Evolutionary conservation across 2,797 vertebrate species (phyloP), one percentile per base, ranked within the genome.

Genomic region (Ara ararauna): DNA sequence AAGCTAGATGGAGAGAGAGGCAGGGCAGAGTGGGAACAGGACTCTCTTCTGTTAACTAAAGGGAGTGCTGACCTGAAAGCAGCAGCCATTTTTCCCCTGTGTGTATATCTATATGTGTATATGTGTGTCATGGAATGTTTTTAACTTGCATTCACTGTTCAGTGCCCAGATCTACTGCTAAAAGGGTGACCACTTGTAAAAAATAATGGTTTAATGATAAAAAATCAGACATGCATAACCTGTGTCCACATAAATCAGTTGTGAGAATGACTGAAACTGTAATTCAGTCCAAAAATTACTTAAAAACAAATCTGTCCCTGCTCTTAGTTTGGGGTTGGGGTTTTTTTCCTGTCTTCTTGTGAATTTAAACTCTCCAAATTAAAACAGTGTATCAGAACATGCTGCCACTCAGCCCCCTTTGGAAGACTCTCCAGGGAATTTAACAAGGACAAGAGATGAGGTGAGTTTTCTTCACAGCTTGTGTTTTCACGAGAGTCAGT

Each of bases 381-480:
- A 53, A 89, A 95, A 16, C 93, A 98, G 97, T 53, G 71, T 91
- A 29, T 86, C 97, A 64, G 98, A 98, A 47, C 97, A 96, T 74
- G 91, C 92, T 38, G 90, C 91, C 79, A 51, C 86, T 95, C 97
- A 97, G 42, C 85, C 97, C 21, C 78, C 95, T 77, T 85, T 97
- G 91, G 98, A 98, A 66, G 98, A 98, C 68, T 96, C 98, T 80
- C 89, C 97, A 20, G 97, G 97, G 58, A 98, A 40, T 89, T 85
- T 97, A 8, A 97, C 97, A 87, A 98, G 98, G 54, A 97, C 94
- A 92, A 96, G 97, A 0, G 98, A 98, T 83, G 98, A 98, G 98
- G 99, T 99, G 96, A 96, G 95, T 91, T 84, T 61, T 56, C 54
- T 75, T 91, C 82, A 58, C 16, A 3, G 0, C 47, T 22, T 91